Conservation (phyloP, 2,888 invertebrate species). For the Tenthredo mesomela region DNA sequence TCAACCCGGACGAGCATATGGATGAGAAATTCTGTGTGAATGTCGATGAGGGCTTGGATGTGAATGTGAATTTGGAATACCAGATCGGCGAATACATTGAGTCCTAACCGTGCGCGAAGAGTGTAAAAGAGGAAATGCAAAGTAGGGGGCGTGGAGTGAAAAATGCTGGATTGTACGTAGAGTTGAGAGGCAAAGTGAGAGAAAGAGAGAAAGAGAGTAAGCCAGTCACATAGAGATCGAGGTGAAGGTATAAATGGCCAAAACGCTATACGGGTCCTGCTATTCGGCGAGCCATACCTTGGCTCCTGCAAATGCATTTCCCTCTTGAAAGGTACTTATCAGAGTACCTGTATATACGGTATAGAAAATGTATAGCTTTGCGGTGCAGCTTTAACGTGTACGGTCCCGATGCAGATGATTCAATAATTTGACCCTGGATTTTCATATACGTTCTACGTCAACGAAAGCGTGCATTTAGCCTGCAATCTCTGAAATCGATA, state of each 20-base stretch:
- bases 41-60: neutral
- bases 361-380: neutral
- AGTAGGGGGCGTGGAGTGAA: slow-evolving; percentile 47
- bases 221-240: neutral
- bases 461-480: neutral
- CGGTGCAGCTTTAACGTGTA: neutral
- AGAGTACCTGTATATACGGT: neutral
- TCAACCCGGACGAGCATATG: neutral
- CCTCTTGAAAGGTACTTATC: slow-evolving; percentile 2
- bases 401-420: neutral
- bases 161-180: slow-evolving; percentile 45
- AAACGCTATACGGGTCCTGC: neutral
- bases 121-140: slow-evolving; percentile 50
- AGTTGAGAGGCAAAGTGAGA: slow-evolving; percentile 26
- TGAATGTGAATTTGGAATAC: slow-evolving; percentile 28
- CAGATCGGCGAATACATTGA: slow-evolving; percentile 43
- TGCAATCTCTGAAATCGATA: neutral
- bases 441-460: neutral
- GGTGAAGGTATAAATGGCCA: slow-evolving; percentile 11
- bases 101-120: slow-evolving; percentile 36
- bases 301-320: slow-evolving; percentile 33
- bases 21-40: slow-evolving; percentile 2
- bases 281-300: slow-evolving; percentile 19
- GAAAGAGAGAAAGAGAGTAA: neutral
- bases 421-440: neutral